Evolutionary conservation across 1,140 invertebrate genomes (phyloP).

Genomic region (Drosophila ficusphila): DNA sequence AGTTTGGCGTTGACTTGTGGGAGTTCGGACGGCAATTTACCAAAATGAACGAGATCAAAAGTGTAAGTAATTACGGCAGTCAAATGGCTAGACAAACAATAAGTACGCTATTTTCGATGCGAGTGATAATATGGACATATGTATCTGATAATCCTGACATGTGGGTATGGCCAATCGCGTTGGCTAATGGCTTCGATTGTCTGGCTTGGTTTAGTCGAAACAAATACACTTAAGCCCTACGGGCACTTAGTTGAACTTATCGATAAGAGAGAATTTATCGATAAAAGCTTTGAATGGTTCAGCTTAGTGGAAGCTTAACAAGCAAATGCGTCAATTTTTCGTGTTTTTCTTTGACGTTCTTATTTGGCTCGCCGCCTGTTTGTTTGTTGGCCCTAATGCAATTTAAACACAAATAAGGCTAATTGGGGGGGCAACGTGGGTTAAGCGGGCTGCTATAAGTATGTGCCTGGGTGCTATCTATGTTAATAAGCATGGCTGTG

Average conservation of each 20-base stretch:
- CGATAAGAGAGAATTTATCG: conserved; percentile 67
- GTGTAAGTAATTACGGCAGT: conserved; percentile 86
- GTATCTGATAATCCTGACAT: conserved; percentile 30
- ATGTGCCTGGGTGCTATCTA: conserved; percentile 50
- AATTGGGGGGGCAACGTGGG: conserved; percentile 53
- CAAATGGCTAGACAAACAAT: conserved; percentile 4
- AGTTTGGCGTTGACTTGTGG: conserved; percentile 95
- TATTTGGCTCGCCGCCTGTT: conserved; percentile 27
- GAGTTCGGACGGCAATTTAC: conserved; percentile 94
- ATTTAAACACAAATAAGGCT: conserved; percentile 78
- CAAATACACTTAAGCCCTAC: conserved; percentile 64
- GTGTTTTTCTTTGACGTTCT: conserved; percentile 16
- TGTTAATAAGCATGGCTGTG: conserved; percentile 71
- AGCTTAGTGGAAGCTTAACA: conserved; percentile 61
- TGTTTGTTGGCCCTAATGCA: conserved; percentile 62
- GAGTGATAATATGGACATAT: conserved; percentile 19
- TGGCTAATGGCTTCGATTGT: conserved; percentile 55
- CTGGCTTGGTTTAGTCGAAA: conserved; percentile 29
- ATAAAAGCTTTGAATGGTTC: conserved; percentile 59
- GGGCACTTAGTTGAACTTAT: conserved; percentile 50
- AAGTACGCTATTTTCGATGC: not conserved
- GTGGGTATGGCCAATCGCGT: conserved; percentile 21
- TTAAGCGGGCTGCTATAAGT: conserved; percentile 11
- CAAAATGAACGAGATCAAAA: conserved; percentile 93
- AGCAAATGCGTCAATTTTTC: conserved; percentile 67